phyloP scores from a whole-genome alignment of 2,888 invertebrate species.

The Ectobius pallidus region DNA sequence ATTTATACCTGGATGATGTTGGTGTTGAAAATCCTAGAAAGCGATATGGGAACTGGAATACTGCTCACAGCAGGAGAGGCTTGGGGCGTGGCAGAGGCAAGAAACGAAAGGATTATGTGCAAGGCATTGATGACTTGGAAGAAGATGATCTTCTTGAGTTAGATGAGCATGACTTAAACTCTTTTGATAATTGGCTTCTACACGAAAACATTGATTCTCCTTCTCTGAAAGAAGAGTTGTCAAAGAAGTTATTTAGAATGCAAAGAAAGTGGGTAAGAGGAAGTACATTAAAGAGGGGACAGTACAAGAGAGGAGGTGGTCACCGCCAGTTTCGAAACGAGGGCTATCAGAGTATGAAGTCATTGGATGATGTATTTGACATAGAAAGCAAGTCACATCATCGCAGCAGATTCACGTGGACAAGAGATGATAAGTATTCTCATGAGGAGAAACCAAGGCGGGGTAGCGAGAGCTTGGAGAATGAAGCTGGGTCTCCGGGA shows the following conservation, averaged over 20 bases:
- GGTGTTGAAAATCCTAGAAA: conserved; percentile 12
- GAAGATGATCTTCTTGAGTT: conserved; percentile 3
- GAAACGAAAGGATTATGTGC: not conserved
- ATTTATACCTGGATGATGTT: conserved; percentile 38
- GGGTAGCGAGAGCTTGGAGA: conserved; percentile 17
- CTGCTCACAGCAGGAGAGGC: not conserved
- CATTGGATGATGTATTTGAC: conserved; percentile 33
- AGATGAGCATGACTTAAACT: conserved; percentile 17
- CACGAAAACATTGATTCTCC: conserved; percentile 1
- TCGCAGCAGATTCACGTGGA: not conserved
- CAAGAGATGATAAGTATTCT: not conserved
- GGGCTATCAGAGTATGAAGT: not conserved
- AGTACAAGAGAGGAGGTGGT: not conserved
- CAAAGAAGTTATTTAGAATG: not conserved
- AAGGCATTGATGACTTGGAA: not conserved
- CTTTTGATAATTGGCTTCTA: conserved; percentile 34
- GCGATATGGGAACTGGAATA: not conserved
- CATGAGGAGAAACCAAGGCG: not conserved
- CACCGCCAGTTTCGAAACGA: conserved; percentile 7
- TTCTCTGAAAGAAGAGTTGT: not conserved
- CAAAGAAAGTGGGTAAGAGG: not conserved
- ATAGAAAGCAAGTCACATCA: conserved; percentile 33
- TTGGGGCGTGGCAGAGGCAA: conserved; percentile 13
- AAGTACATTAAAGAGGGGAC: conserved; percentile 2
- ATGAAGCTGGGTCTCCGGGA: not conserved